Base-by-base conservation (phyloP, 2,888 invertebrate genomes). In the Tipula confusa region DNA sequence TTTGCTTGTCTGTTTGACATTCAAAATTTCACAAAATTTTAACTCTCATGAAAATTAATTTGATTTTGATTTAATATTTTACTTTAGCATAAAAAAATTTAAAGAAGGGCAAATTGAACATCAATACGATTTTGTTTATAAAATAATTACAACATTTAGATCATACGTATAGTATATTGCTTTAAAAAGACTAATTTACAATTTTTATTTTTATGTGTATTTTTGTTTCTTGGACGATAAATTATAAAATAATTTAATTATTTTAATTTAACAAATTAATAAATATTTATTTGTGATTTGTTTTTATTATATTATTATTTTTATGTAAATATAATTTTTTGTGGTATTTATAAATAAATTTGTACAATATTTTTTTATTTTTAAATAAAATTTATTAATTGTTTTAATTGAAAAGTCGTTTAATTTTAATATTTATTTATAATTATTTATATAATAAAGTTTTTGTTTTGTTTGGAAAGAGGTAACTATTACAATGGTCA, bases 111-210 rank as follows among this genome's bases (percentile, higher is more conserved):
- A 64, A 64, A 24, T 64, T 64, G 24, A 24, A 64, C 64, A 64
- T 64, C 64, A 43, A 43, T 43, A 43, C n/a, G 43, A 43, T 43
- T 43, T 43, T 36, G n/a, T 43, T 43, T n/a, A 43, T 18, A 64
- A 24, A n/a, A 64, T 64, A 24, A 64, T 64, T 64, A 64, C 64
- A 64, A 64, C 64, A 64, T 64, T 64, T 24, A 64, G 64, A 64
- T 64, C 24, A 64, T 64, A 9, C 6, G 11, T 33, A 24, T 64
- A 64, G 64, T 24, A 64, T 64, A 64, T 64, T 64, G 64, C 64
- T 64, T 64, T 64, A 64, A 64, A 64, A 64, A 64, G 64, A 64
- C 64, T 64, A 64, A 64, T 64, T 64, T 64, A 64, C 64, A 64
- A 24, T 64, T 64, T 64, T 43, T 2, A 64, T 24, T 64, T 64